phyloP scores from a whole-genome alignment of 2,797 vertebrate genomes.

The Epinephelus awoara region DNA sequence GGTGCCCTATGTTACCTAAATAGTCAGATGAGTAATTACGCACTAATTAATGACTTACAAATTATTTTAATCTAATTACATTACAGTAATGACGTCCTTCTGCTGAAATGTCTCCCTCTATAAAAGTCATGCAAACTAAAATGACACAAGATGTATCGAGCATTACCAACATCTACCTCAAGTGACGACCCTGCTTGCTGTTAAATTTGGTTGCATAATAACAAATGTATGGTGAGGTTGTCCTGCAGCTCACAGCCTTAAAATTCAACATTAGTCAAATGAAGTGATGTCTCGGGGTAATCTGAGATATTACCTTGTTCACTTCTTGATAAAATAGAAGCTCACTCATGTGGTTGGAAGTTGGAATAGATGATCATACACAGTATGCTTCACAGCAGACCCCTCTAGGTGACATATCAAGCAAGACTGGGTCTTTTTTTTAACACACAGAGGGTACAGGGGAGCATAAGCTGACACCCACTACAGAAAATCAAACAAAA shows the following conservation, averaged over 20 bases:
- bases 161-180: neutral
- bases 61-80: neutral
- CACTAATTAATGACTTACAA: too few species aligned
- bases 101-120: neutral
- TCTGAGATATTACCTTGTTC: slow-evolving; percentile 6
- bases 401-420: neutral
- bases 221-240: slow-evolving; percentile 34
- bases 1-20: too few species aligned
- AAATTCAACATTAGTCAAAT: neutral
- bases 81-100: neutral
- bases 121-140: slow-evolving; percentile 8
- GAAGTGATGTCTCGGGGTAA: neutral
- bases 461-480: slow-evolving; percentile 8
- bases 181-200: slow-evolving; percentile 47
- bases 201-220: slow-evolving; percentile 46
- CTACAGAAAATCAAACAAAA: slow-evolving; percentile 17
- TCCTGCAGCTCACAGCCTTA: slow-evolving; percentile 5
- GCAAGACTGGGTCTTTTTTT: neutral
- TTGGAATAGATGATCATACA: slow-evolving; percentile 3
- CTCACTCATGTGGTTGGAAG: slow-evolving; percentile 23
- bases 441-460: slow-evolving; percentile 6
- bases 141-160: neutral
- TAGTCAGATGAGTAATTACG: too few species aligned
- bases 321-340: slow-evolving; percentile 5
- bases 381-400: neutral